phyloP scores from a whole-genome alignment of 2,797 vertebrate genomes.

The Phrynocephalus guinanensis region DNA sequence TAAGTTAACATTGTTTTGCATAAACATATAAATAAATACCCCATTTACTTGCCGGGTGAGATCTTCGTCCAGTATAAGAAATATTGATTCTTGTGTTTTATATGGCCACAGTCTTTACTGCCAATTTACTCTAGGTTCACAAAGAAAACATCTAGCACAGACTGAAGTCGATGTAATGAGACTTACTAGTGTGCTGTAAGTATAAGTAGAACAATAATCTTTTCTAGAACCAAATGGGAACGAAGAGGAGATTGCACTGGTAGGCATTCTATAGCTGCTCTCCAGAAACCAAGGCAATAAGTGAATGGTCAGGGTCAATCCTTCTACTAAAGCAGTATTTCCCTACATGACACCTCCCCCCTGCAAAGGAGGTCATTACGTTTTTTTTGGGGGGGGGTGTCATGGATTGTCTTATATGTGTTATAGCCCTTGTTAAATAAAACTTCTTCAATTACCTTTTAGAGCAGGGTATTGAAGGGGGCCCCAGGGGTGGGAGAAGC shows the following conservation, averaged over 20 bases:
- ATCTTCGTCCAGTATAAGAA: neutral
- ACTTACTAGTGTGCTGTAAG: neutral
- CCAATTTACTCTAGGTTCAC: neutral
- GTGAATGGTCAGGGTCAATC: neutral
- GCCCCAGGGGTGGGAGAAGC: too few relatives aligned
- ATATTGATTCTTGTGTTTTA: neutral
- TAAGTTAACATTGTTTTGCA: slow-evolving; percentile 1
- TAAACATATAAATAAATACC: neutral
- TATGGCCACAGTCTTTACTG: neutral
- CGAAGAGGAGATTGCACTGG: neutral
- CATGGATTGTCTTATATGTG: too few relatives aligned
- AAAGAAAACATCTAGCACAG: neutral
- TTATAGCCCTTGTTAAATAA: too few relatives aligned
- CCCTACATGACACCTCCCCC: too few relatives aligned
- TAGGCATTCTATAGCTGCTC: neutral
- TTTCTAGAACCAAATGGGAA: neutral
- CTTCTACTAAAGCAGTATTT: neutral
- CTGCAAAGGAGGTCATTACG: too few relatives aligned
- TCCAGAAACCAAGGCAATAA: neutral
- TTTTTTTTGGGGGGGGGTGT: too few relatives aligned
- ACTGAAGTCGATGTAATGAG: neutral
- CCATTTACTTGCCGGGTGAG: neutral
- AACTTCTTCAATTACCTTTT: too few relatives aligned
- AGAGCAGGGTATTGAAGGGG: too few relatives aligned
- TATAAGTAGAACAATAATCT: neutral